Base-by-base conservation (phyloP, 2,888 invertebrate genomes). In the Epiblema foenella region DNA sequence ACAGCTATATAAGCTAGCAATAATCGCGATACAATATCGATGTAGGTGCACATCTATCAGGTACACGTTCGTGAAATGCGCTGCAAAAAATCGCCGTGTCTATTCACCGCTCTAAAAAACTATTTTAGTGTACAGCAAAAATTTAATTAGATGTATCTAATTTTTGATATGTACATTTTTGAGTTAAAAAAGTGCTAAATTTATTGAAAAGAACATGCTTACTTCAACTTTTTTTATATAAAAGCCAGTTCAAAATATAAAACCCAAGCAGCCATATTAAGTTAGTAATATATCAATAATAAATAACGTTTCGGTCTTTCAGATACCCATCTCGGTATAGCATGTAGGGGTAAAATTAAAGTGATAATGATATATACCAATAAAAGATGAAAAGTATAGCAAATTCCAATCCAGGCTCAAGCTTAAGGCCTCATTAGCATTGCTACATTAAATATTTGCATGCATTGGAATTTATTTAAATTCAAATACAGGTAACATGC, bases 181-280 rank as follows among this genome's bases (percentile, higher is more conserved):
- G 57, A 33, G 24, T 52, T 15, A 37, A 17, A 17, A 9, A 57
- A 17, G 17, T 37, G 10, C 12, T 37, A 58, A 37, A 57, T 15
- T 18, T 2, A 15, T 2, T 18, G 9, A 11, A 20, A 18, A 8
- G 15, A 7, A 18, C 15, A 57, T 12, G 37, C 42, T n/a, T n/a
- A 20, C 39, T 5, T 9, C 5, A 39, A 12, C 15, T 15, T 49
- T 51, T 1, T 33, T 51, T 33, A 49, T 33, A 8, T 8, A 29
- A 17, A 62, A 62, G 62, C 62, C 49, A 51, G 33, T 17, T 49
- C 62, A 62, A 46, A 37, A 7, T 51, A 17, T n/a, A 49, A 49
- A 46, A 62, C 12, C 12, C 33, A 11, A 59, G 62, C 62, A 62
- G 62, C 49, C 51, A 33, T 62, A 15, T 29, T n/a, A 29, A 12